Evolutionary conservation across 2,797 vertebrate genomes (phyloP), one percentile per base, ranked within the genome.

Genomic region (Rhincodon typus): DNA sequence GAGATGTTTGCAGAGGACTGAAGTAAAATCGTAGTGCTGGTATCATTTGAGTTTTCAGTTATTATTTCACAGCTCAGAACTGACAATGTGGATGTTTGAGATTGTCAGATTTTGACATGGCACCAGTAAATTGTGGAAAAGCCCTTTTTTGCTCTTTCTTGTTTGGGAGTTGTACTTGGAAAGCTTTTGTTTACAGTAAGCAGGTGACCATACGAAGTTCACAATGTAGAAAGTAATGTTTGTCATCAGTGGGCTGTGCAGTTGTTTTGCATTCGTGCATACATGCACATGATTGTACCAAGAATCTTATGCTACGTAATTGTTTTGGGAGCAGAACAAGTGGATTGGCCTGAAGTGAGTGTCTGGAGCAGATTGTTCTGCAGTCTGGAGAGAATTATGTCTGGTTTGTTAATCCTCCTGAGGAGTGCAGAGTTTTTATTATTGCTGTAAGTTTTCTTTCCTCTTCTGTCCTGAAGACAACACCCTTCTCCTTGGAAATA

Each of bases 311-410:
- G 62, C 69, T 69, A 69, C 62, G 25, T 69, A 93, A 93, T 66
- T 1, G 21, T 42, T 91, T 42, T 69, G 4, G 62, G 62, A n/a
- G 87, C 57, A 46, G 30, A 17, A 8, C 66, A n/a, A 66, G 57
- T 57, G 88, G 57, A 66, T 91, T 91, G 57, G 30, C 57, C 34
- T 91, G 57, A 91, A 93, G 67, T 27, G 62, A 42, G 38, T 69
- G 90, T 67, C 90, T 93, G 90, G 62, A 69, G n/a, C 21, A 69
- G 90, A 42, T 93, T 93, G 90, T 67, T 69, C 19, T 8, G n/a
- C 19, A 93, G 69, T 69, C 62, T 93, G 66, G 90, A 93, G 90
- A 69, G 90, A 50, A 93, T 93, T 69, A 67, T 42, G 38, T 93
- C 62, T 67, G 57, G 66, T 93, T 69, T 93, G 34, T 42, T 93